phyloP scores from a whole-genome alignment of 2,113 vertebrate genomes.

The Ivindomyrus marchei region DNA sequence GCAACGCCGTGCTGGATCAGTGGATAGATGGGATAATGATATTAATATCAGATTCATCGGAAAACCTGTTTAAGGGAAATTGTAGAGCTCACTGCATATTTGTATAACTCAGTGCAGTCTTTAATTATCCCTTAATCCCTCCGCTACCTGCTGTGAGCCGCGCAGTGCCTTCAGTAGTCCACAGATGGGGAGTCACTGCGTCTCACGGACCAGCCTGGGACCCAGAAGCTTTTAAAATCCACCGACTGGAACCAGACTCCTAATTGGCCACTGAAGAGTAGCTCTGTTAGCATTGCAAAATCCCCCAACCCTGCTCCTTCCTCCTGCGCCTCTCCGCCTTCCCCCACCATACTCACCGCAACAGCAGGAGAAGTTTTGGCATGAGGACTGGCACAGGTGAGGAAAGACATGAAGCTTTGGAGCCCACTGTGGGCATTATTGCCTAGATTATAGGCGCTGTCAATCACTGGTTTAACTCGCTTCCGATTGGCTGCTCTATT shows the following conservation, averaged over 20 bases:
- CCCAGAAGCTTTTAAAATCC: not conserved
- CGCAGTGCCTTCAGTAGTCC: not conserved
- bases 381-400: not conserved
- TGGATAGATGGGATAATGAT: not conserved
- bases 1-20: not conserved
- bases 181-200: not conserved
- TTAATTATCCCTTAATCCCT: conserved; percentile 2
- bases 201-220: conserved; percentile 3
- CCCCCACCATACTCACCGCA: not conserved
- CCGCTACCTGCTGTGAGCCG: not conserved
- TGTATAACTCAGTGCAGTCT: not conserved
- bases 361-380: not conserved
- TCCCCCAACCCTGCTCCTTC: not conserved
- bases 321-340: not conserved
- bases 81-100: not conserved
- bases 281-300: not conserved
- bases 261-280: conserved; percentile 7
- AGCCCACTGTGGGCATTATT: not conserved
- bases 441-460: not conserved
- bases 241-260: conserved; percentile 7
- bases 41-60: not conserved
- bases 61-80: not conserved
- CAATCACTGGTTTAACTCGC: not conserved
- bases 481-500: not conserved
- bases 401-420: not conserved